Conservation (phyloP, 2,797 vertebrate species). For the Orestias chungarensis region DNA sequence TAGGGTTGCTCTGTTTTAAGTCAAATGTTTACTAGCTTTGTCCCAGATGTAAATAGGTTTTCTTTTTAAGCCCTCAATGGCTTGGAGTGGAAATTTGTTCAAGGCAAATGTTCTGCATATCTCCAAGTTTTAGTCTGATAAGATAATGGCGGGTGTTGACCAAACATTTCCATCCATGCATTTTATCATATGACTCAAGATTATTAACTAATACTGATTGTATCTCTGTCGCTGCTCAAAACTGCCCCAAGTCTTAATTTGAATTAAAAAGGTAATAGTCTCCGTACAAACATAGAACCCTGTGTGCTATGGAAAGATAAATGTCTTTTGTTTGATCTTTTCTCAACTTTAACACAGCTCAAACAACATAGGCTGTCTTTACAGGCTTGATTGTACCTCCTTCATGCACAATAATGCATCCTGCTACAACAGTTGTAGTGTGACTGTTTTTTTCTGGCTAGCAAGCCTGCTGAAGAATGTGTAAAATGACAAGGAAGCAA, state of each 20-base stretch:
- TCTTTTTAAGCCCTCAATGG: background rate
- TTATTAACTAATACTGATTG: background rate
- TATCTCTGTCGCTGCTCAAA: background rate
- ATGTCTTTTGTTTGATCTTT: background rate
- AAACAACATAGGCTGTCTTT: background rate
- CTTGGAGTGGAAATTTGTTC: background rate
- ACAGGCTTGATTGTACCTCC: background rate
- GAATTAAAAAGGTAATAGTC: background rate
- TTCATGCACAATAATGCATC: background rate
- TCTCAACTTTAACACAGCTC: background rate
- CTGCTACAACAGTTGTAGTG: background rate
- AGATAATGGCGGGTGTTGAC: background rate
- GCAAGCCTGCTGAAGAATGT: background rate
- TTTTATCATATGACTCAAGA: slow-evolving; percentile 3
- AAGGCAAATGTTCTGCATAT: slow-evolving; percentile 25
- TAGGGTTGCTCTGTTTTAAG: background rate
- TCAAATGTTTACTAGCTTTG: slow-evolving; percentile 14
- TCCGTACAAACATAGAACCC: background rate
- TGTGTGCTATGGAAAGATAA: background rate
- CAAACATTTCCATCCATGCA: slow-evolving; percentile 7
- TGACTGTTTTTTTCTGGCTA: background rate
- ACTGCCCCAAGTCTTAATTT: background rate
- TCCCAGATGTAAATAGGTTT: slow-evolving; percentile 61
- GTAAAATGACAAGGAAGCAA: background rate
- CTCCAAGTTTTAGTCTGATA: slow-evolving; percentile 9